Percentiles rank a stretch among this genome's conserved stretches.
Evolutionary conservation across 2,888 invertebrate genomes (phyloP).

Genomic region (Amphipyra tragopoginis): DNA sequence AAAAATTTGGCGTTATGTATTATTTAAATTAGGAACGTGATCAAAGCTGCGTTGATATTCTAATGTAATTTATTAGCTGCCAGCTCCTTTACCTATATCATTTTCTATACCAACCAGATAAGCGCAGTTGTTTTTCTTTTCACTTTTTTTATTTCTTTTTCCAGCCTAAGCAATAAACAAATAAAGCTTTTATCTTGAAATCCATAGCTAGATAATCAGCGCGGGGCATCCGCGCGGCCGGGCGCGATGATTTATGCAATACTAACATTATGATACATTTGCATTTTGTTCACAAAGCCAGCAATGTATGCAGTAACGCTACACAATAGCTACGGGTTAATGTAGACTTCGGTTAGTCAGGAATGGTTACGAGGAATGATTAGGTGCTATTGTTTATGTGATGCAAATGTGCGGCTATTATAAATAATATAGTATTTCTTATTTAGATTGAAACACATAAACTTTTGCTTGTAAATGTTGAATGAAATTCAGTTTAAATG

Average conservation of each 20-base stretch:
- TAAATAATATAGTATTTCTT: slow-evolving; percentile 58
- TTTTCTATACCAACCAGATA: background rate
- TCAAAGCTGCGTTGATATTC: no score
- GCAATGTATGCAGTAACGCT: slow-evolving; percentile 61
- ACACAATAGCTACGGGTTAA: slow-evolving; percentile 62
- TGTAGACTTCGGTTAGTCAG: slow-evolving; percentile 61
- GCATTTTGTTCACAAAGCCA: slow-evolving; percentile 76
- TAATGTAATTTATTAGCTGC: no score
- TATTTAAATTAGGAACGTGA: no score
- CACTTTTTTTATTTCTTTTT: slow-evolving; percentile 3
- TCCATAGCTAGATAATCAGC: slow-evolving; percentile 77
- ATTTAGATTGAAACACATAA: slow-evolving; percentile 48
- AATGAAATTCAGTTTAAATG: slow-evolving; percentile 2
- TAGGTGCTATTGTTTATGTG: slow-evolving; percentile 63
- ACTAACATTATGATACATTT: slow-evolving; percentile 77
- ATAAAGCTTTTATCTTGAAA: slow-evolving; percentile 73
- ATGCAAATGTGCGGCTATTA: slow-evolving; percentile 60
- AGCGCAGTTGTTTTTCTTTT: background rate
- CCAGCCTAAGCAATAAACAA: slow-evolving; percentile 51
- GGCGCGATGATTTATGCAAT: slow-evolving; percentile 74
- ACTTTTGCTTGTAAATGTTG: slow-evolving; percentile 26
- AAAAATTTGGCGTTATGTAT: no score
- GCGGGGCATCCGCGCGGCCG: slow-evolving; percentile 71
- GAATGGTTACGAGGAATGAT: slow-evolving; percentile 61
- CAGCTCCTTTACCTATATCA: no score